A percentile compares a stretch with the other conserved stretches of the same genome.
These are phyloP conservation scores for Drosophila mettleri DNA, from an alignment of 2,888 invertebrate species.

Conservation along the genomic window DNA sequence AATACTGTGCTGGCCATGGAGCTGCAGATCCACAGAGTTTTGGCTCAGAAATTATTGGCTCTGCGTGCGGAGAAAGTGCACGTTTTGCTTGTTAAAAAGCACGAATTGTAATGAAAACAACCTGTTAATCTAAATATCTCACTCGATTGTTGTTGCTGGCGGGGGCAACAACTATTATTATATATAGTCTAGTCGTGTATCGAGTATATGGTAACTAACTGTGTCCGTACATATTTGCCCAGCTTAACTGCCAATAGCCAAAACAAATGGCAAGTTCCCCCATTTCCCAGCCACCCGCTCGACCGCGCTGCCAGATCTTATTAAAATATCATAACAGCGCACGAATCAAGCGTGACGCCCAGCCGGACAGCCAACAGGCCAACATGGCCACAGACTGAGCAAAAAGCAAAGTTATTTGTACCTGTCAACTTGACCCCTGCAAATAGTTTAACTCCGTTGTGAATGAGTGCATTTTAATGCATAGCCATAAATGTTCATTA, in stretches of 20 bases:
- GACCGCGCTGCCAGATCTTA: constrained; percentile 72
- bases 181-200: constrained; percentile 80
- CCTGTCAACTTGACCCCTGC: constrained; percentile 78
- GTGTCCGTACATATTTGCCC: constrained; percentile 56
- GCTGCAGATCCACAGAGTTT: constrained; percentile 30
- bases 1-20: background rate
- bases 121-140: constrained; percentile 85
- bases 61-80: constrained; percentile 84
- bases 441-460: constrained; percentile 62
- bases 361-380: constrained; percentile 1
- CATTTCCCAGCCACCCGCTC: background rate
- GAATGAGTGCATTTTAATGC: constrained; percentile 49
- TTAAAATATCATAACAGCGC: constrained; percentile 81
- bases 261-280: constrained; percentile 67
- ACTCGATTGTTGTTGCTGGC: constrained; percentile 73
- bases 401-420: constrained; percentile 72
- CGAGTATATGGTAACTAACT: constrained; percentile 68
- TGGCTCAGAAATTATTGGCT: constrained; percentile 79
- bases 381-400: constrained; percentile 17
- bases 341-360: constrained; percentile 66
- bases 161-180: constrained; percentile 74
- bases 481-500: constrained; percentile 45
- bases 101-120: constrained; percentile 83
- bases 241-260: constrained; percentile 56
- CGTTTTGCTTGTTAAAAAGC: constrained; percentile 83